A percentile compares a stretch with the other conserved stretches of the same genome.
phyloP scores from a whole-genome alignment of 2,797 vertebrate genomes.

The Bufotes viridis region DNA sequence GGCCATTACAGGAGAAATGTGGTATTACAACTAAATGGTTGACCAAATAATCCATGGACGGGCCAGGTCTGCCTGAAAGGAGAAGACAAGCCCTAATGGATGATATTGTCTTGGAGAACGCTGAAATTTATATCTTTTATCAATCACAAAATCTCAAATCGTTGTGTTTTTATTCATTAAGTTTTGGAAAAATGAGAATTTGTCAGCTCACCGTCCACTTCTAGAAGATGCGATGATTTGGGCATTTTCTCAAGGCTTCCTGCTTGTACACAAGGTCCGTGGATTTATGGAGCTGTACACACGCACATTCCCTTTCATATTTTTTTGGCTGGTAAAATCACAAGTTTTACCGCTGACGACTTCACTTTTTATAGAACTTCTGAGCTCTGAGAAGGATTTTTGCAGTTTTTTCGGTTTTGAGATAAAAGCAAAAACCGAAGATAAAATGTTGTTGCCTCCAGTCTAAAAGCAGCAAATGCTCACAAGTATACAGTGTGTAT shows the following conservation, averaged over 20 bases:
- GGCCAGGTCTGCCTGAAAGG: no score
- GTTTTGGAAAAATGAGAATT: not conserved
- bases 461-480: not conserved
- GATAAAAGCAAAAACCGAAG: not conserved
- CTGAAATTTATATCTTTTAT: no score
- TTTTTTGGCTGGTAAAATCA: not conserved
- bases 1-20: not conserved
- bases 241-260: not conserved
- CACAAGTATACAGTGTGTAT: no score
- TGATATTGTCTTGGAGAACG: no score
- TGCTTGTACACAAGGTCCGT: not conserved
- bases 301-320: not conserved
- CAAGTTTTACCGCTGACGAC: not conserved
- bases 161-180: no score
- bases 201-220: not conserved
- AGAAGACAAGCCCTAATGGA: no score
- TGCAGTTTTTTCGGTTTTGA: not conserved
- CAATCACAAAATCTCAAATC: no score
- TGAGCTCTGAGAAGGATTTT: not conserved
- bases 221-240: not conserved
- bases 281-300: not conserved
- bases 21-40: no score
- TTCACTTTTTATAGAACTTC: not conserved
- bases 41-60: not conserved
- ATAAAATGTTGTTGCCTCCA: not conserved